phyloP scores from a whole-genome alignment of 2,113 vertebrate genomes.

The Boleophthalmus pectinirostris region DNA sequence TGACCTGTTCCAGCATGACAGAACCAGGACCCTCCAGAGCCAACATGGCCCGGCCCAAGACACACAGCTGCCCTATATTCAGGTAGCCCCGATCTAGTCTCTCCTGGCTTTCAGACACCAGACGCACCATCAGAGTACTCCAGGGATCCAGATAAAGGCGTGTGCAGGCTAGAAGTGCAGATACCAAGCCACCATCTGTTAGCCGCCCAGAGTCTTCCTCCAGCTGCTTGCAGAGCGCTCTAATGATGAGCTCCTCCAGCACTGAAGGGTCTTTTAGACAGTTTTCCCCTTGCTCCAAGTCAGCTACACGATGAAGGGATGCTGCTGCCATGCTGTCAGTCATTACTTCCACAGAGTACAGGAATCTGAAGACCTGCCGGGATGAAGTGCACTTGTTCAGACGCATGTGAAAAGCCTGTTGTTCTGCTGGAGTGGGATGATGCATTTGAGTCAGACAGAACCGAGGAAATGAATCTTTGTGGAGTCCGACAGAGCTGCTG shows the following conservation, averaged over 20 bases:
- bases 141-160: slow-evolving; percentile 78
- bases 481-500: slow-evolving; percentile 60
- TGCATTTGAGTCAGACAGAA: slow-evolving; percentile 54
- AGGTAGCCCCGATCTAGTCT: slow-evolving; percentile 75
- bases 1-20: slow-evolving; percentile 66
- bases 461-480: slow-evolving; percentile 34
- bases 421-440: slow-evolving; percentile 56
- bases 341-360: slow-evolving; percentile 68
- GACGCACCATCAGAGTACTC: slow-evolving; percentile 74
- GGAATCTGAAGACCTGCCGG: slow-evolving; percentile 76
- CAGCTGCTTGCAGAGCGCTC: slow-evolving; percentile 80
- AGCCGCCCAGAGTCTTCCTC: slow-evolving; percentile 76
- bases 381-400: slow-evolving; percentile 72
- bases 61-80: slow-evolving; percentile 74
- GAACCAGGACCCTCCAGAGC: slow-evolving; percentile 67
- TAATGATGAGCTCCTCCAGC: slow-evolving; percentile 75
- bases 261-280: slow-evolving; percentile 67
- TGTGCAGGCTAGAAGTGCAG: slow-evolving; percentile 79
- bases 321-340: slow-evolving; percentile 78
- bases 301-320: slow-evolving; percentile 82
- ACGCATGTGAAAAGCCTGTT: slow-evolving; percentile 61
- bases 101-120: slow-evolving; percentile 80
- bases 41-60: slow-evolving; percentile 80
- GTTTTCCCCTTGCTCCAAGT: slow-evolving; percentile 72
- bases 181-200: slow-evolving; percentile 76